phyloP scores from a whole-genome alignment of 2,888 invertebrate species.

The Chymomyza amoena region DNA sequence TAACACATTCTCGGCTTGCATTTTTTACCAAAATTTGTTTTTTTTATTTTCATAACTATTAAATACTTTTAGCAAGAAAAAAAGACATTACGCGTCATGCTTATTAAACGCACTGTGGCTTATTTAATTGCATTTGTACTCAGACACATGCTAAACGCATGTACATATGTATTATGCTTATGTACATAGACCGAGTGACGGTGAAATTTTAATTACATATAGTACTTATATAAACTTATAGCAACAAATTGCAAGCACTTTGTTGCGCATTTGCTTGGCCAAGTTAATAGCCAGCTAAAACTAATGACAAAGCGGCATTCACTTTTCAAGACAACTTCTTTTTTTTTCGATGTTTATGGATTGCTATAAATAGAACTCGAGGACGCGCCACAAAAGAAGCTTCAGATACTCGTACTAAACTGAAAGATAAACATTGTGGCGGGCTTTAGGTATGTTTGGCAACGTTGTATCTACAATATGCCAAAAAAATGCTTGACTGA shows the following conservation, averaged over 20 bases:
- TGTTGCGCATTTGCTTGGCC: not conserved
- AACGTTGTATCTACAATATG: not conserved
- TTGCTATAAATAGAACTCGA: conserved; percentile 2
- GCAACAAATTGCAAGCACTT: conserved; percentile 30
- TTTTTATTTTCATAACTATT: not conserved
- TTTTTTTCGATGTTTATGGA: not conserved
- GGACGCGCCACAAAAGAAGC: not conserved
- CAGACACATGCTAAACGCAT: conserved; percentile 35
- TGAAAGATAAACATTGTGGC: not conserved
- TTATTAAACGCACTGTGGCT: conserved; percentile 38
- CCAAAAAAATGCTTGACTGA: conserved; percentile 24
- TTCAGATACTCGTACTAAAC: not conserved
- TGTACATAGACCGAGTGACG: conserved; percentile 12
- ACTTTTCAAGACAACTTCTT: not conserved
- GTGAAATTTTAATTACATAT: conserved; percentile 66
- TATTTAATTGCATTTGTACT: conserved; percentile 44
- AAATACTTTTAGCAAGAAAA: not conserved
- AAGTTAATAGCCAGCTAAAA: not conserved
- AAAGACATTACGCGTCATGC: conserved; percentile 46
- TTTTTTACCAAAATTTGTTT: not conserved
- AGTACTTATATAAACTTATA: conserved; percentile 31
- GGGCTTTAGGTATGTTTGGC: not conserved
- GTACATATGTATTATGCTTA: not conserved
- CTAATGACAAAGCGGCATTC: not conserved
- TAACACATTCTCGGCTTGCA: not conserved